Evolutionary conservation across 2,113 vertebrate genomes (phyloP), one percentile per base, ranked within the genome.

Genomic region (Cottus gobio): DNA sequence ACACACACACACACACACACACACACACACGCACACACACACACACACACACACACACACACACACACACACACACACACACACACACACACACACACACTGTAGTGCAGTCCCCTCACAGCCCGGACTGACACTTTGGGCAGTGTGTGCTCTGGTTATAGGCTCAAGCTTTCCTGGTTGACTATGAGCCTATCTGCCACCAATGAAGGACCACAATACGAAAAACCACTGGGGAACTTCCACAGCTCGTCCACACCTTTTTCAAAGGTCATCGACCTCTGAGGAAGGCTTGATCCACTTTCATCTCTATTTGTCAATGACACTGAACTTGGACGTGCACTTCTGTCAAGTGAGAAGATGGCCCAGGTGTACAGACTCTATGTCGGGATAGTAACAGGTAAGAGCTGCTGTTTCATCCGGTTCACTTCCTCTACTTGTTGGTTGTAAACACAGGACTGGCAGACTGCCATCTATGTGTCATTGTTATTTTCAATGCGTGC

Each of bases 371-470:
- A 60, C 72, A 75, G 66, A 69, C 72, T 92, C 52, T 92, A 36
- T 79, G 63, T 87, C 8, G 85, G 61, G 71, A 71, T 93, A 71
- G 11, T 87, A 39, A 78, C 90, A 82, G 93, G 93, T 94, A 91
- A 83, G 85, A 39, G 65, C 9, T 5, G 9, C 50, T 3, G 24
- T 39, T 73, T 57, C 42, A 3, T 22, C 7, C n/a, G n/a, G n/a
- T 20, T 60, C 31, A 62, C 13, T 10, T 72, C 79, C 2, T 0
- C 3, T 61, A 22, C 34, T 64, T 26, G 26, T 7, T 50, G 48
- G 26, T 31, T 26, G 13, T 31, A 50, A 68, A 39, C 20, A 73
- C 7, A 62, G 24, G 61, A 39, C 46, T 34, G 9, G 30, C 3
- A 66, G 16, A 66, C 15, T 4, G n/a, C 24, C 75, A 28, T 71